Percentiles rank a stretch among this genome's conserved stretches.
phyloP scores from a whole-genome alignment of 2,797 vertebrate genomes.

The Sebastes kiyomatsui region DNA sequence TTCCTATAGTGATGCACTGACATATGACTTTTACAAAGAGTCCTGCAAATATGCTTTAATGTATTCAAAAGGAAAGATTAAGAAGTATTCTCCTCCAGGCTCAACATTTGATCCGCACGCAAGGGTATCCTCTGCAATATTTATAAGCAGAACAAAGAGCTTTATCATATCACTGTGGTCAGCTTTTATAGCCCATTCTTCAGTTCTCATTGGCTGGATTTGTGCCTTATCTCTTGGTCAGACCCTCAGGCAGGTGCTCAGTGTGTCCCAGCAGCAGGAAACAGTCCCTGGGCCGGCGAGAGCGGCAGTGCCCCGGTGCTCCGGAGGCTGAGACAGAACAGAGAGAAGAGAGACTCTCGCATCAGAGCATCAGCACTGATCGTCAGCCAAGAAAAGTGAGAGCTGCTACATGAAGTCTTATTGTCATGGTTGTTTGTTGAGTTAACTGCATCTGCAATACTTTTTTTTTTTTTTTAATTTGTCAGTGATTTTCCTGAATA shows the following conservation, averaged over 20 bases:
- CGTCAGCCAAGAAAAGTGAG: constrained; percentile 50
- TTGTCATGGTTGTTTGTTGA: background rate
- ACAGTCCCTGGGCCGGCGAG: constrained; percentile 57
- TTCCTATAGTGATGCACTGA: background rate
- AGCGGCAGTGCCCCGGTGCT: constrained; percentile 70
- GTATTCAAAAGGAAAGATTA: background rate
- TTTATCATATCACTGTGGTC: background rate
- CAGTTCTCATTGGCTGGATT: background rate
- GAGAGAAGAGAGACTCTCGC: constrained; percentile 81
- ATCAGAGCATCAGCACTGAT: constrained; percentile 73
- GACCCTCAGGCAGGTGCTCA: constrained; percentile 17
- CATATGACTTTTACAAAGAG: background rate
- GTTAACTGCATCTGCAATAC: background rate
- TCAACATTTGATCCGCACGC: background rate
- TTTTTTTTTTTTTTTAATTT: too few relatives aligned
- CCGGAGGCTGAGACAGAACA: constrained; percentile 79
- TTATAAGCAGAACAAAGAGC: background rate
- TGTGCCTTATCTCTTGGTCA: constrained; percentile 34
- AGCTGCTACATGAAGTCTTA: background rate
- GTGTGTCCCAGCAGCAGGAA: constrained; percentile 30
- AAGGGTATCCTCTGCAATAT: background rate
- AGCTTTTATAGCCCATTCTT: background rate
- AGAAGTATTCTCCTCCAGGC: background rate
- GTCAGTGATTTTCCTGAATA: background rate
- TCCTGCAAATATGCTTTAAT: background rate